Base-by-base conservation (phyloP, 2,797 vertebrate genomes). In the Acanthurus tractus region DNA sequence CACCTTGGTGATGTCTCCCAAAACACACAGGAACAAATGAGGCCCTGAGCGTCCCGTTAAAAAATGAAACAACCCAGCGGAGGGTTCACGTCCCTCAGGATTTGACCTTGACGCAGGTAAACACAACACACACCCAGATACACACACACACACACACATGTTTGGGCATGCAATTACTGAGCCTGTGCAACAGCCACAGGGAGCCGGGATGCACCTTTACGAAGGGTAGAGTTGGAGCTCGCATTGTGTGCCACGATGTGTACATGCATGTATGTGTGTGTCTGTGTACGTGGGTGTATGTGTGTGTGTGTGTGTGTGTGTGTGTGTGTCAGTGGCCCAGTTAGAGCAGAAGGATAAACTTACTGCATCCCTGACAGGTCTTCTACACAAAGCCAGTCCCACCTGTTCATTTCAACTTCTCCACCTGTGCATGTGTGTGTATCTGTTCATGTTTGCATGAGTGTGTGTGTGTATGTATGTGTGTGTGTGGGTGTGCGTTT, bases 21-120 rank as follows among this genome's bases (percentile, higher is more conserved):
- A 87, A 86, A 84, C 84, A 91, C 77, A 83, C 66, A 74, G 59
- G 74, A 67, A 90, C 84, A 91, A 92, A 93, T 88, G 87, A 93
- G 89, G 83, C 90, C 85, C 89, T 72, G 38, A 83, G 86, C 57
- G 25, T 82, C 86, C 86, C 2, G 82, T 88, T 92, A 88, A 89
- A 91, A 82, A 89, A 86, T 80, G 78, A 89, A 83, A 84, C 68
- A 80, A 73, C 48, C 53, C 86, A 83, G 78, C 59, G 76, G 83
- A 85, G 80, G 82, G 85, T 84, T 91, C 86, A 82, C 12, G 0
- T 86, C 88, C 68, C 85, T 45, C 45, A 44, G 79, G 90, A 70
- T 83, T 78, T 80, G 68, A 84, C 73, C 79, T 57, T 49, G 52
- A 86, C 80, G 14, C 81, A 76, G 69, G 65, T 76, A 86, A 78